Evolutionary conservation across 2,888 invertebrate genomes (phyloP), one percentile per base, ranked within the genome.

Genomic region (Orthosia gothica): DNA sequence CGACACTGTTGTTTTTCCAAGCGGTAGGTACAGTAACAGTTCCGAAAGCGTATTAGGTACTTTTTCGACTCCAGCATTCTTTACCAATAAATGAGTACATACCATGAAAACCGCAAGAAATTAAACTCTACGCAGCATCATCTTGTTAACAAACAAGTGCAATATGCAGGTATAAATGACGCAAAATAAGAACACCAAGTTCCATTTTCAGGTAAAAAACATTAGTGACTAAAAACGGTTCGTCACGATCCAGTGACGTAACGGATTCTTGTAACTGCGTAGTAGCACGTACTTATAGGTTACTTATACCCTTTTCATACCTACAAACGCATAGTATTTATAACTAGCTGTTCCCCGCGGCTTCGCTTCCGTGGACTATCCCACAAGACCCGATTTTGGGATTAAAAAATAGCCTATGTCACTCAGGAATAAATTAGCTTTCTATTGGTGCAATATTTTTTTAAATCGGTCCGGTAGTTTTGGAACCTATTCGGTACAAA

Each of bases 201-300:
- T 58, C 47, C 0, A 13, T 32, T 50, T 58, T 58, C 59, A 74
- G 57, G 82, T 65, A 75, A 76, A 57, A 68, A 63, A 59, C 76
- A 67, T 47, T 18, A 50, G 50, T 62, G 65, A 57, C 52, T 55
- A 13, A 40, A 32, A 55, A 54, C 15, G n/a, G 58, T 67, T 70
- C 16, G 66, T 71, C 79, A 72, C 50, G 58, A 55, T 18, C 49
- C 32, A 70, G 50, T 70, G 72, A 68, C 78, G 63, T n/a, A 45
- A 65, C 55, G 4, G 49, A 50, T 55, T 68, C 23, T 13, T 50
- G 32, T 68, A 20, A 52, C 23, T 64, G 58, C 50, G 20, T 40
- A n/a, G 26, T 62, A 40, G 40, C 40, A 40, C 40, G 40, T 40
- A 40, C 32, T 32, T 32, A 9, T 40, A 40, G 12, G n/a, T 45